These are phyloP conservation scores for Galaxea fascicularis DNA, from an alignment of 92 coral and sea anemone genomes.

Conservation along the genomic window DNA sequence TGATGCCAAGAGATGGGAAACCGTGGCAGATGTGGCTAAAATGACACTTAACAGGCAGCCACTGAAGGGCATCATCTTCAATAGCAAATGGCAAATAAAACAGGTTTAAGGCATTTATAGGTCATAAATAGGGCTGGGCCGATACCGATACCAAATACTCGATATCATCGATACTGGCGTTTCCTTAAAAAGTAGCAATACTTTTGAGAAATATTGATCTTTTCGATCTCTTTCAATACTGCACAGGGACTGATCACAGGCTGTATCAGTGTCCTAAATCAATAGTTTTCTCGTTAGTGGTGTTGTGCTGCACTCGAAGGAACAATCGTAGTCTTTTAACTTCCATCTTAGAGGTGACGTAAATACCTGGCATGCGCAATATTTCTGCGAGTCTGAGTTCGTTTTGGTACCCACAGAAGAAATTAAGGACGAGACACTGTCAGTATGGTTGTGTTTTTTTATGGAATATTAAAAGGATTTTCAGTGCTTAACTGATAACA, in stretches of 20 bases:
- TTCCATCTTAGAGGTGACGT: constrained; percentile 11
- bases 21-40: constrained; percentile 56
- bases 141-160: constrained; percentile 7
- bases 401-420: constrained; percentile 21
- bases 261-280: background rate
- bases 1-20: constrained; percentile 33
- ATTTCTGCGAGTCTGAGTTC: constrained; percentile 11
- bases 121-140: constrained; percentile 9
- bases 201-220: constrained; percentile 2
- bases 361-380: constrained; percentile 1
- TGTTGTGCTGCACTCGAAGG: constrained; percentile 19
- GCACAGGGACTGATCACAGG: constrained; percentile 20
- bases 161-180: background rate
- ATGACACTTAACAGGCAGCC: constrained; percentile 17
- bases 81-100: constrained; percentile 12
- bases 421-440: background rate
- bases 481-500: too few relatives aligned
- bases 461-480: too few relatives aligned
- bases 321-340: constrained; percentile 16
- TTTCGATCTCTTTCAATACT: constrained; percentile 11
- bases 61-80: background rate
- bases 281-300: constrained; percentile 8
- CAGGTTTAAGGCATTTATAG: constrained; percentile 4
- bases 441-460: too few relatives aligned
- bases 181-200: background rate